phyloP scores from a whole-genome alignment of 2,888 invertebrate genomes.

The Drosophila greeni region DNA sequence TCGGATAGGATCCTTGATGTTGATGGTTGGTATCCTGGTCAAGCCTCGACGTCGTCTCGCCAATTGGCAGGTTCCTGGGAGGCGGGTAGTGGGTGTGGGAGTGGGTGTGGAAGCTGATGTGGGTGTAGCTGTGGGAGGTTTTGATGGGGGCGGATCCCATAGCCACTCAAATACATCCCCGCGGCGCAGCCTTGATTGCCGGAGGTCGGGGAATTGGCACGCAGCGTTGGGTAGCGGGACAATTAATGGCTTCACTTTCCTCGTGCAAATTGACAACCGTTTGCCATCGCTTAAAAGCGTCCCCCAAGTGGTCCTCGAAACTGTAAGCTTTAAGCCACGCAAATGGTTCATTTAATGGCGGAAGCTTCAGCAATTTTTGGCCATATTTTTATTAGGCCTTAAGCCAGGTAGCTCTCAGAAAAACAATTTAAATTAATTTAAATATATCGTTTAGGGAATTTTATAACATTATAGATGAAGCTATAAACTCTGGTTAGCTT shows the following conservation, averaged over 20 bases:
- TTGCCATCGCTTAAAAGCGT: slow-evolving; percentile 15
- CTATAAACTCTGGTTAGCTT: background rate
- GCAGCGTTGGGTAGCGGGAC: slow-evolving; percentile 16
- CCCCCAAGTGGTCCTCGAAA: slow-evolving; percentile 14
- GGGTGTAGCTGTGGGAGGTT: background rate
- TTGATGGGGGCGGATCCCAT: background rate
- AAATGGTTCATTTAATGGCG: slow-evolving; percentile 10
- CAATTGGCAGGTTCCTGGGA: slow-evolving; percentile 19
- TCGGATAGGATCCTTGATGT: slow-evolving; percentile 23
- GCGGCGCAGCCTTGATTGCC: slow-evolving; percentile 36
- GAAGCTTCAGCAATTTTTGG: background rate
- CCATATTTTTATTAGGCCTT: background rate
- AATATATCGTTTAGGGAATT: background rate
- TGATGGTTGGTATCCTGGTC: slow-evolving; percentile 28
- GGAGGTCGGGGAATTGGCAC: slow-evolving; percentile 25
- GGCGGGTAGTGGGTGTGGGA: background rate
- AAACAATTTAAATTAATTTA: slow-evolving; percentile 39
- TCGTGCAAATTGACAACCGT: slow-evolving; percentile 48
- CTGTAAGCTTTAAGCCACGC: slow-evolving; percentile 9
- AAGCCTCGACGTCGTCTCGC: slow-evolving; percentile 40
- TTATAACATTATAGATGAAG: background rate
- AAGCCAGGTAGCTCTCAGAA: background rate
- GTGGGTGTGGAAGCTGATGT: background rate
- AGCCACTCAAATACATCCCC: slow-evolving; percentile 19
- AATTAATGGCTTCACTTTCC: slow-evolving; percentile 60